Evolutionary conservation across 1,140 invertebrate genomes (phyloP).

Genomic region (Ceratina australensis): DNA sequence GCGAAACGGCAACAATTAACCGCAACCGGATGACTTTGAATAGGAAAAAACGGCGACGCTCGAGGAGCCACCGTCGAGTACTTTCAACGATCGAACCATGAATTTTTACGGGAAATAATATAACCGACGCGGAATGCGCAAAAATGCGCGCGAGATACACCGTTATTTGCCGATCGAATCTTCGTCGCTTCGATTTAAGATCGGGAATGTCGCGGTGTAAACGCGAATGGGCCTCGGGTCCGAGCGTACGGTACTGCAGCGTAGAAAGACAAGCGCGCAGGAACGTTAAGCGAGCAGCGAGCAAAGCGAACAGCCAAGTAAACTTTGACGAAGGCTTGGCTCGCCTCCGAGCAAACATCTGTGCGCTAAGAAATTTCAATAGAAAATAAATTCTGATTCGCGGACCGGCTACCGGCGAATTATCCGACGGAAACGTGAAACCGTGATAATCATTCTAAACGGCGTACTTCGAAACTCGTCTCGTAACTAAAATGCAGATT

Average conservation of each 20-base stretch:
- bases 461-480: background rate
- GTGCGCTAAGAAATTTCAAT: constrained; percentile 52
- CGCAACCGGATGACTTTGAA: background rate
- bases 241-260: constrained; percentile 44
- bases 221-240: background rate
- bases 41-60: background rate
- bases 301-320: constrained; percentile 51
- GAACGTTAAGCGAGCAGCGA: constrained; percentile 55
- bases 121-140: too few relatives aligned
- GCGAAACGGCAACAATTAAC: background rate
- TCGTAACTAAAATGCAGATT: background rate
- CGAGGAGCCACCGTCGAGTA: background rate
- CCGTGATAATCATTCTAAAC: background rate
- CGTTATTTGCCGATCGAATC: too few relatives aligned
- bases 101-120: background rate
- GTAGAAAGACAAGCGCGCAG: constrained; percentile 46
- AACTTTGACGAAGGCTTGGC: constrained; percentile 61
- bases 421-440: background rate
- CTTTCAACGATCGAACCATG: background rate
- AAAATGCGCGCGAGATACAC: too few relatives aligned
- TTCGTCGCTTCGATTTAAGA: background rate
- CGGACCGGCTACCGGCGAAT: background rate
- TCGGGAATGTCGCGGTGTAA: background rate
- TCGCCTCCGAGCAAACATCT: constrained; percentile 39
- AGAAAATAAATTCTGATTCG: constrained; percentile 37